Percentiles rank a stretch among this genome's conserved stretches.
Evolutionary conservation across 2,888 invertebrate genomes (phyloP).

Genomic region (Dicycla oo): DNA sequence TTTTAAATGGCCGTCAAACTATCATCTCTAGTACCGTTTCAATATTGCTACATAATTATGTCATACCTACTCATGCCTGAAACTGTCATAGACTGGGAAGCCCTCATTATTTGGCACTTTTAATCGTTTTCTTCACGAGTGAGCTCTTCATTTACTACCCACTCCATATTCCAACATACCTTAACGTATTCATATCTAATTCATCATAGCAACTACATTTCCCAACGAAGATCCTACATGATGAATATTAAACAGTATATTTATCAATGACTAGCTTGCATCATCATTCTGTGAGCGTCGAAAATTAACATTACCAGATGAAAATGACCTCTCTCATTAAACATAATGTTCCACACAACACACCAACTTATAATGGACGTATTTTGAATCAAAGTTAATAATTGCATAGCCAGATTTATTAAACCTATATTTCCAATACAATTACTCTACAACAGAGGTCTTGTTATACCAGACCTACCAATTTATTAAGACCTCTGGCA

Average conservation of each 20-base stretch:
- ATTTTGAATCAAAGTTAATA: constrained; percentile 35
- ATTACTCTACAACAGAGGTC: constrained; percentile 42
- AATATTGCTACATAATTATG: neutral
- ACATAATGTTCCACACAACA: neutral
- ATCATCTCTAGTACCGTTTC: too few relatives aligned
- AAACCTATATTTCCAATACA: constrained; percentile 47
- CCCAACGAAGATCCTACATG: constrained; percentile 67
- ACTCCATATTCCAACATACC: constrained; percentile 54
- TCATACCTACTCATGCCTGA: neutral
- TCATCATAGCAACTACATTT: constrained; percentile 71
- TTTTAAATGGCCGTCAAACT: neutral
- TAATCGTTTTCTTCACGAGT: neutral
- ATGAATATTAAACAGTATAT: constrained; percentile 70
- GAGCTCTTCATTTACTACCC: constrained; percentile 22
- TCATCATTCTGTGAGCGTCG: constrained; percentile 63
- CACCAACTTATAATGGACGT: constrained; percentile 13
- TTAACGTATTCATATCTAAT: constrained; percentile 66
- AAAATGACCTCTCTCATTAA: constrained; percentile 32
- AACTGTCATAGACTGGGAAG: neutral
- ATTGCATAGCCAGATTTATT: constrained; percentile 43
- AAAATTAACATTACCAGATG: constrained; percentile 60
- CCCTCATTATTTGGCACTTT: neutral
- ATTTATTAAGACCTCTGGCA: constrained; percentile 20
- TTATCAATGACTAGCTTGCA: constrained; percentile 56
- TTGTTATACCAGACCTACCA: constrained; percentile 30